These are phyloP conservation scores for Tromatobia lineatoria DNA, from an alignment of 2,888 invertebrate species.

Conservation along the genomic window DNA sequence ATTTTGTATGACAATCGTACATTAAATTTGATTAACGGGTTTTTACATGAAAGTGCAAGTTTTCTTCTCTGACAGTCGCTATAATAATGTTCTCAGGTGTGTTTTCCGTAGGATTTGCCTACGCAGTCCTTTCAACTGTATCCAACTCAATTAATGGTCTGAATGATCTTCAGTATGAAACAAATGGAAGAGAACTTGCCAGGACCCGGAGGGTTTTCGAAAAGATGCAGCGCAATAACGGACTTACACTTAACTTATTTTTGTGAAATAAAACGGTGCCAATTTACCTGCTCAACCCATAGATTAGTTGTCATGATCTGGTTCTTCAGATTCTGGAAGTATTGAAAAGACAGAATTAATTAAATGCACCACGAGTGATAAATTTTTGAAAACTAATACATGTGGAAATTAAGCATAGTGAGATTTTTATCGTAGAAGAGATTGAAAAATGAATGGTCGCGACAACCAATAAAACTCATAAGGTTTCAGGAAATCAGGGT, in stretches of 20 bases:
- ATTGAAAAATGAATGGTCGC: no score
- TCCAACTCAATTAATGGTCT: conserved; percentile 5
- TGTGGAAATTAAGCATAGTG: not conserved
- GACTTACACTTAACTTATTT: not conserved
- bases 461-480: no score
- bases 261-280: not conserved
- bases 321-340: conserved; percentile 89
- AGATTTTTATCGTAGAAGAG: no score
- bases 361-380: conserved; percentile 9
- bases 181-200: not conserved
- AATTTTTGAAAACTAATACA: not conserved
- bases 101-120: not conserved
- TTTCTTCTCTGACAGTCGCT: no score
- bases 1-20: no score
- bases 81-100: not conserved
- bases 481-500: no score
- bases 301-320: conserved; percentile 90
- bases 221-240: not conserved
- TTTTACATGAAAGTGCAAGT: no score
- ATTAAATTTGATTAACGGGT: no score
- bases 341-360: conserved; percentile 59
- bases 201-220: not conserved
- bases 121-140: not conserved
- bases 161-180: not conserved
- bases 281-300: conserved; percentile 89